phyloP scores from a whole-genome alignment of 2,113 vertebrate species.

The Barnardius zonarius region DNA sequence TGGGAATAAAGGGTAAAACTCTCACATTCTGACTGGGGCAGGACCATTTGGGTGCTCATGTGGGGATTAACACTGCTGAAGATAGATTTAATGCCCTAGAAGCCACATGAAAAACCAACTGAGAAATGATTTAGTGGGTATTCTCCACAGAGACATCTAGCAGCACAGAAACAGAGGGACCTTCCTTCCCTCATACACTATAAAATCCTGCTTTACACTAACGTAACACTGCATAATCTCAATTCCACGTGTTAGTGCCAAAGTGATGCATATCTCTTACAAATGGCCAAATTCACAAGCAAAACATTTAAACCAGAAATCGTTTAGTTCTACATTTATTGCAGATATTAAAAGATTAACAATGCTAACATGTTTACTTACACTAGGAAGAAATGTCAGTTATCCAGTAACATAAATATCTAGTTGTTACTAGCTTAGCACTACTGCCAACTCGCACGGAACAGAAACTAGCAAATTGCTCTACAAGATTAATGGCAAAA shows the following conservation, averaged over 20 bases:
- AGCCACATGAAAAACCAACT: neutral
- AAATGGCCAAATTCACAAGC: slow-evolving; percentile 25
- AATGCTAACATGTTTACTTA: slow-evolving; percentile 58
- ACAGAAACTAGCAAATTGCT: slow-evolving; percentile 45
- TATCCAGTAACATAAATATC: slow-evolving; percentile 48
- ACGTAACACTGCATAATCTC: neutral
- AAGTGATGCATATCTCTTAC: neutral
- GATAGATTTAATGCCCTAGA: neutral
- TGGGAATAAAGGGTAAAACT: neutral
- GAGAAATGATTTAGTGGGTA: neutral
- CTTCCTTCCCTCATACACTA: neutral
- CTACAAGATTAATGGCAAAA: slow-evolving; percentile 50
- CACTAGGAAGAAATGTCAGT: slow-evolving; percentile 43
- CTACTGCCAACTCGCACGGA: slow-evolving; percentile 26
- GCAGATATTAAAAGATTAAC: slow-evolving; percentile 53
- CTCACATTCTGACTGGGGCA: neutral
- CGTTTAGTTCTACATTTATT: slow-evolving; percentile 71
- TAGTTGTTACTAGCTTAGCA: slow-evolving; percentile 33
- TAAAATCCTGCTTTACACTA: neutral
- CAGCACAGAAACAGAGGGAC: neutral
- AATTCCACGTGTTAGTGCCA: neutral
- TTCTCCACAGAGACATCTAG: neutral
- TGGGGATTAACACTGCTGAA: neutral
- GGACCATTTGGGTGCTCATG: neutral
- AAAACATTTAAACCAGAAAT: slow-evolving; percentile 15